Evolutionary conservation across 2,888 invertebrate genomes (phyloP), one percentile per base, ranked within the genome.

Genomic region (Rhaphigaster nebulosa): DNA sequence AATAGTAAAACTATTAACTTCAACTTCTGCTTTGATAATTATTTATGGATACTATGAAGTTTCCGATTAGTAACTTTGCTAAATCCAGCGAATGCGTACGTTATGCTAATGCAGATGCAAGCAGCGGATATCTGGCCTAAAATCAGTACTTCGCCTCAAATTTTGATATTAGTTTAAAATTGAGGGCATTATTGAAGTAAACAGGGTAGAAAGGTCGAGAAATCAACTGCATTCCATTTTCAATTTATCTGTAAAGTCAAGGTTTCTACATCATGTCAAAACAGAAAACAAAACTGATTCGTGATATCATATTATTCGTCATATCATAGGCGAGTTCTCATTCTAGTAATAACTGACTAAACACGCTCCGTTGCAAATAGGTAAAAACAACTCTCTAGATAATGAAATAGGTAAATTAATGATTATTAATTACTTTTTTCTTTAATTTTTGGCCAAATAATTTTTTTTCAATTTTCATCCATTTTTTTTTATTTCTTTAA

Each of bases 221-320:
- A 20, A 23, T 38, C 70, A 76, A 76, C 5, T 76, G 70, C 70
- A 76, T 76, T 76, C 70, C 70, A 38, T 38, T 76, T 76, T 70
- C 6, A 65, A 29, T 13, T 29, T 29, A 65, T 65, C 65, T 29
- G 26, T 20, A 34, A 76, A 76, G 70, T 76, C 70, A 76, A 76
- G 70, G 70, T 76, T 76, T 38, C 20, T 20, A 38, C 29, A 70
- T 34, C 34, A 38, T 76, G 70, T 76, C 70, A 76, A 34, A 15
- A 65, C 18, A 65, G 15, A 60, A 76, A 76, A 76, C 70, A 76
- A 23, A 20, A 38, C 70, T 38, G 70, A 76, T 76, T 76, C 8
- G 34, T 76, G 23, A 20, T 76, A 76, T 76, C 70, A 34, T 70
- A 13, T 70, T n/a, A n/a, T 29, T 18, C 18, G 34, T 34, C 70